Evolutionary conservation across 2,797 vertebrate genomes (phyloP).

Genomic region (Esox masquinongy): DNA sequence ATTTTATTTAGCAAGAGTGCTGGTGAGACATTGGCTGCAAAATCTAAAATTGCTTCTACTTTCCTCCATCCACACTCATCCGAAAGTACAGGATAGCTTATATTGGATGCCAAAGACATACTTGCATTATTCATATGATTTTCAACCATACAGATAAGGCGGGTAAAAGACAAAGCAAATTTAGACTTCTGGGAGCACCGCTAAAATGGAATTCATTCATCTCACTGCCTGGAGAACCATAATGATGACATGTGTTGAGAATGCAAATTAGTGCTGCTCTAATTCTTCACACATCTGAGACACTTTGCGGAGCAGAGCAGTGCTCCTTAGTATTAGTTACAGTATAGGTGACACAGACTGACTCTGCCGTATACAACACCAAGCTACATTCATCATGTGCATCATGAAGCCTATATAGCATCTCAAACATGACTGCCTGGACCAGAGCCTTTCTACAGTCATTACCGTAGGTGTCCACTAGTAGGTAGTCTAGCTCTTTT

Average conservation of each 20-base stretch:
- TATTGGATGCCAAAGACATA: neutral
- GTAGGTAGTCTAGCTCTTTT: constrained; percentile 51
- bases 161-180: neutral
- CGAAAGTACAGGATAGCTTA: neutral
- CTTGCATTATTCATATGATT: neutral
- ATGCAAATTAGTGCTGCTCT: constrained; percentile 63
- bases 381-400: constrained; percentile 42
- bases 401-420: neutral
- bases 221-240: neutral
- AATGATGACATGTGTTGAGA: constrained; percentile 43
- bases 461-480: constrained; percentile 45
- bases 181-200: neutral
- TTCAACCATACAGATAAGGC: neutral
- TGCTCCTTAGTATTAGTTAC: constrained; percentile 36
- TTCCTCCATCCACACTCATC: neutral
- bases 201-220: neutral
- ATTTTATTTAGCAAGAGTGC: too few species aligned
- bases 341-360: constrained; percentile 43
- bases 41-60: neutral
- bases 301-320: constrained; percentile 34
- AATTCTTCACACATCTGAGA: constrained; percentile 51
- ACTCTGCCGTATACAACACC: constrained; percentile 48
- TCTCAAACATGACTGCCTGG: neutral
- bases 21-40: too few species aligned
- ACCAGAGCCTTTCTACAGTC: neutral